Percentiles rank a stretch among this genome's conserved stretches.
Conservation (phyloP, 1,140 invertebrate genomes). For the Cardiocondyla obscurior region DNA sequence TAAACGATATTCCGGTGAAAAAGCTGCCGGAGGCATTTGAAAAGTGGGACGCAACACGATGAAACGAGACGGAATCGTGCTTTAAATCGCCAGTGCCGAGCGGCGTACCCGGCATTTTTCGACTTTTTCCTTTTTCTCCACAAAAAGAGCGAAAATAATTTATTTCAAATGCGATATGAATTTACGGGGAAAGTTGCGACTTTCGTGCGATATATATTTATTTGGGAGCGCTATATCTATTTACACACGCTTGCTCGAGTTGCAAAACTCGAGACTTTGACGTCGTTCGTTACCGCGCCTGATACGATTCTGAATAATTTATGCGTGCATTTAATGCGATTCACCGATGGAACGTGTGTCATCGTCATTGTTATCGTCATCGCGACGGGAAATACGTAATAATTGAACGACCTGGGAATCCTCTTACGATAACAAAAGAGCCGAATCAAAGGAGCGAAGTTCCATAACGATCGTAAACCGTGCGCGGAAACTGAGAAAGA, state of each 20-base stretch:
- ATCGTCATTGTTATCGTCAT: neutral
- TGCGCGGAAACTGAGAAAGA: neutral
- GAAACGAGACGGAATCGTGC: constrained; percentile 25
- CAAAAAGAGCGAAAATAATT: constrained; percentile 22
- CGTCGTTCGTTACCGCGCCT: neutral
- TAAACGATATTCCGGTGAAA: constrained; percentile 41
- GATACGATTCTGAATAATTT: constrained; percentile 18
- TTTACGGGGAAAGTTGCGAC: neutral
- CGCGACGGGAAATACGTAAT: constrained; percentile 51
- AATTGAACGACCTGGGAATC: constrained; percentile 61
- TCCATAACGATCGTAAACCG: constrained; percentile 49
- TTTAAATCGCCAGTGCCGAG: constrained; percentile 22
- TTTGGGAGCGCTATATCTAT: neutral
- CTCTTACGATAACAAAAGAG: constrained; percentile 57
- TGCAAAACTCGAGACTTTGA: neutral
- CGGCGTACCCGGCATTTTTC: constrained; percentile 1
- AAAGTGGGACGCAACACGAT: constrained; percentile 16
- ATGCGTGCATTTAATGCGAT: constrained; percentile 37
- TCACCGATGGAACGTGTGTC: neutral
- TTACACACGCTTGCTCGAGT: neutral
- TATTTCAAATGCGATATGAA: constrained; percentile 17
- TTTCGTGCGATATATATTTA: constrained; percentile 26
- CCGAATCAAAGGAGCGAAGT: constrained; percentile 59
- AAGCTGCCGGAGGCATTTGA: neutral
- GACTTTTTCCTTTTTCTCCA: neutral